Base-by-base conservation (phyloP, 2,888 invertebrate genomes). In the Dasysyrphus albostriatus region DNA sequence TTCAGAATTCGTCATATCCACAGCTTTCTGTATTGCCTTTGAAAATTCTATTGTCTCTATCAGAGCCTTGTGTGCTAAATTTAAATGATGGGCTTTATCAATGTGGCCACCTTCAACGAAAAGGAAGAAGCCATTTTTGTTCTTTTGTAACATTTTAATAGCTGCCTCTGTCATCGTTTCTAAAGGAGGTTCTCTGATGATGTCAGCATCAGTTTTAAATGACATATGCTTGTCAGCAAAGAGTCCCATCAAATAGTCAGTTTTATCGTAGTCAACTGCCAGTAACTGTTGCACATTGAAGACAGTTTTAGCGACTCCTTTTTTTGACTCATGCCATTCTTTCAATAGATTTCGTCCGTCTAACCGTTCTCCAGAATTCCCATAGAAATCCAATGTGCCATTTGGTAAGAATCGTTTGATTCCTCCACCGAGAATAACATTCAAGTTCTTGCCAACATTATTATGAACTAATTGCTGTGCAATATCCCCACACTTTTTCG, bases 361-460 rank as follows among this genome's bases (percentile, higher is more conserved):
- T 1, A 92, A 90, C 19, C 96, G 92, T 61, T 92, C 92, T 0
- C 96, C 96, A 0, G 73, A 73, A 14, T 90, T 79, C 0, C 94
- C 94, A 2, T 89, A 89, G 88, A 94, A 93, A 5, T 93, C 92
- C 19, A 67, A 34, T 19, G 67, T 67, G 7, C 67, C 90, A 5
- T 92, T 91, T 0, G 95, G 95, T 3, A 95, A 90, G 88, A 97
- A 94, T 89, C 95, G 94, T 2, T 93, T 92, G 16, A 95, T 93
- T 2, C 97, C 97, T 5, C 97, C 97, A 0, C 97, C 97, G 90
- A 97, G 93, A 75, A 97, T 95, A 0, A 97, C 96, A 92, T 96
- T 95, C 19, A 96, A 94, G 81, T 95, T 94, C 61, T 93, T 93
- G 0, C 97, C 97, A 49, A 96, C 67, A 9, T 49, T 34, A 9